Conservation (phyloP, 2,888 invertebrate genomes). For the Tachina grossa region DNA sequence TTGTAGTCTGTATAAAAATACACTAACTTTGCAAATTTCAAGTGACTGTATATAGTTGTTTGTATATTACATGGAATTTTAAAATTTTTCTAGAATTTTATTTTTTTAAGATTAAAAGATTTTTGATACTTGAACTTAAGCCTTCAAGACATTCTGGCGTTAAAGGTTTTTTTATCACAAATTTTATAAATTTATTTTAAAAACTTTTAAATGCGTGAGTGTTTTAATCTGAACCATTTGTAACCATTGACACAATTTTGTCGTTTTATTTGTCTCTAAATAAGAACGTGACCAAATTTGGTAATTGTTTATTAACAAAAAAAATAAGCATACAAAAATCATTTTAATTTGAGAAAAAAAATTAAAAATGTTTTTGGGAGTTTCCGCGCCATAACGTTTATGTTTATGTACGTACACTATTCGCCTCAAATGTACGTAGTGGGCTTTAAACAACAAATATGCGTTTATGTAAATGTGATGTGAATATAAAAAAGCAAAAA, state of each 20-base stretch:
- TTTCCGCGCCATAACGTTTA: not conserved
- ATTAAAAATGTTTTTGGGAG: constrained; percentile 18
- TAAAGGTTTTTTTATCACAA: not conserved
- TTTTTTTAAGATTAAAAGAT: too few species aligned
- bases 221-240: constrained; percentile 39
- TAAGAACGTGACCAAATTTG: constrained; percentile 63
- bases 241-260: constrained; percentile 24
- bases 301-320: constrained; percentile 54
- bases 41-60: too few species aligned
- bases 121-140: too few species aligned
- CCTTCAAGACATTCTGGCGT: not conserved
- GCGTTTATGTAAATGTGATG: constrained; percentile 3
- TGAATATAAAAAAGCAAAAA: constrained; percentile 1
- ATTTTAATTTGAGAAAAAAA: constrained; percentile 17
- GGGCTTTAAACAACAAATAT: not conserved
- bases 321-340: not conserved
- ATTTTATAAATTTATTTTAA: constrained; percentile 3
- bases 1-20: too few species aligned
- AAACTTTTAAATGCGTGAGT: constrained; percentile 49
- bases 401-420: not conserved
- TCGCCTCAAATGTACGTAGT: not conserved
- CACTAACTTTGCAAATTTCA: too few species aligned
- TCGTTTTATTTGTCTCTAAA: constrained; percentile 16
- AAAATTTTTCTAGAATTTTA: too few species aligned
- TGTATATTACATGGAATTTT: too few species aligned